Conservation (phyloP, 2,113 vertebrate genomes). For the Pithys albifrons region DNA sequence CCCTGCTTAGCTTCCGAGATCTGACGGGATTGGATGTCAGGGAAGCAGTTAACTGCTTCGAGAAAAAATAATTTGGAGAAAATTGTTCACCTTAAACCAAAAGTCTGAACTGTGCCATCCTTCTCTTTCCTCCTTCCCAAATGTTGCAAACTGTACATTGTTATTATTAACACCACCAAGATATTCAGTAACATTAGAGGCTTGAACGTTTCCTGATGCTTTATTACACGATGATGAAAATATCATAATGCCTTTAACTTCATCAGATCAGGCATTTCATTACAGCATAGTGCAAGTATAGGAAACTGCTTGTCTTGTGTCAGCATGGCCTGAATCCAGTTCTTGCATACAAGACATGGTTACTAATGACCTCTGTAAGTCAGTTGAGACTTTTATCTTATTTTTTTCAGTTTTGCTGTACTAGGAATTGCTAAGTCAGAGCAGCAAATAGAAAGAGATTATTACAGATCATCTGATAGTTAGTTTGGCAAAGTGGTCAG, state of each 20-base stretch:
- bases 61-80: background rate
- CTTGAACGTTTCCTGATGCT: conserved; percentile 49
- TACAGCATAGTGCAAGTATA: background rate
- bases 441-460: conserved; percentile 29
- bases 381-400: conserved; percentile 24
- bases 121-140: background rate
- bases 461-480: conserved; percentile 22
- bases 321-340: background rate
- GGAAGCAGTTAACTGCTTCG: too few species aligned
- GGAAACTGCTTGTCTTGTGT: conserved; percentile 40
- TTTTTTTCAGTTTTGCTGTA: conserved; percentile 16
- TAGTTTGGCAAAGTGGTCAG: conserved; percentile 12
- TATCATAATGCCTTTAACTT: conserved; percentile 31
- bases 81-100: background rate
- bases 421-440: conserved; percentile 15
- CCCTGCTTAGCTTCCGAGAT: too few species aligned
- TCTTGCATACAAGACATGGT: conserved; percentile 29
- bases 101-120: background rate
- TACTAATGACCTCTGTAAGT: conserved; percentile 41
- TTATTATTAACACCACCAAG: background rate
- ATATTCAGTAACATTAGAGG: background rate
- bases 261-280: conserved; percentile 43
- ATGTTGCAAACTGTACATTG: background rate
- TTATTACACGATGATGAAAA: conserved; percentile 45
- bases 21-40: too few species aligned